Base-by-base conservation (phyloP, 2,888 invertebrate genomes). In the Athalia cordata region DNA sequence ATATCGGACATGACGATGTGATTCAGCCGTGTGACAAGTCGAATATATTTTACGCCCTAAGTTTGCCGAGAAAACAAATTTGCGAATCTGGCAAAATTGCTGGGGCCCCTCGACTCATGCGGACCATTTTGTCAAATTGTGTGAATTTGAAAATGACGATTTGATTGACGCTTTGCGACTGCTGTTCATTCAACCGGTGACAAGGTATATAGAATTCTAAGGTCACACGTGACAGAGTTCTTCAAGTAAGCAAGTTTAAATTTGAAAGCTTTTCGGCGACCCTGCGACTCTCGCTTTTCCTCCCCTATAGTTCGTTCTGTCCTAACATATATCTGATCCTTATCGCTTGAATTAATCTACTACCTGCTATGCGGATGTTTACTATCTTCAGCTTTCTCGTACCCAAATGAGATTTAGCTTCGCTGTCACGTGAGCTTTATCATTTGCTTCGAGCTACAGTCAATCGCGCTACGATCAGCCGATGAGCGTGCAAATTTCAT, bases 151-250 rank as follows among this genome's bases (percentile, higher is more conserved):
- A n/a, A 72, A 72, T 45, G 72, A 77, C 78, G 57, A 84, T 84
- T 81, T 80, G 68, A 80, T 50, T 80, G 83, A 84, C 83, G 82
- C 78, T 78, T 80, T 81, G 78, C 64, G 78, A 66, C 68, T 70
- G 78, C 52, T 29, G 29, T 29, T 59, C 65, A 77, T 70, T 57
- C 78, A 78, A 72, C 78, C 76, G 65, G 80, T 15, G 43, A 59
- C 47, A 62, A 29, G 70, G 64, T 52, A 76, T 76, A 45, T 49
- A 6, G 62, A 50, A 8, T 5, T 55, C 13, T 59, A 57, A 59
- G 66, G 67, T 57, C 49, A 67, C 49, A 67, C 65, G 67, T 66
- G 77, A 67, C 50, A 57, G 47, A 55, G 66, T 57, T 77, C 11
- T 67, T 15, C 13, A 66, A 67, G 66, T 77, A 49, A 67, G 66